Base-by-base conservation (phyloP, 2,797 vertebrate species). In the Fistularia tabacaria region DNA sequence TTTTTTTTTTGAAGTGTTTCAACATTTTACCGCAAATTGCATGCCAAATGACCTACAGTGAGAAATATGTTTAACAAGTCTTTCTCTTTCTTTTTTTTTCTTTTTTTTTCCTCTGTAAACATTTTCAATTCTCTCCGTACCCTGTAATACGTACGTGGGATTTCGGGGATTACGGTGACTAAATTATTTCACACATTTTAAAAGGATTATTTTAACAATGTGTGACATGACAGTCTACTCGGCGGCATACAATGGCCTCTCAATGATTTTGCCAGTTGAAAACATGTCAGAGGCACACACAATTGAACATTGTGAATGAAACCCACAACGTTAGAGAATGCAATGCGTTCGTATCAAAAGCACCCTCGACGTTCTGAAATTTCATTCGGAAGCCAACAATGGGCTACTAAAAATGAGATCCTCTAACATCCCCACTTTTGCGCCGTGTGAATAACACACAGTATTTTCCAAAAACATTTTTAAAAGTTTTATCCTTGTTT, bases 171-270 rank as follows among this genome's bases (percentile, higher is more conserved):
- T 85, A 87, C 77, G 69, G 57, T 42, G 74, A 69, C 69, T 66
- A 83, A 79, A 87, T 85, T 82, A 81, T 88, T 88, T 86, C 77
- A 78, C 81, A 82, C 80, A 79, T 83, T 88, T 83, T 87, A 84
- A 87, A 83, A 69, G 82, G 85, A 85, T 86, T 85, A 88, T 89
- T 84, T 77, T 45, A 80, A 88, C 81, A 84, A 78, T 84, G 76
- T 66, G 64, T 66, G 71, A 82, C 64, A 57, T 72, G 79, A 73
- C 64, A 69, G 52, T 76, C 73, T 73, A 52, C 51, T 59, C 51
- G 0, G 36, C 49, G 0, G 64, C 52, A 13, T 49, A 83, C 81
- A 83, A 82, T 70, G 60, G 81, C 66, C 72, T 77, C 56, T 51
- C 13, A 72, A 50, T 76, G 72, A 82, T 76, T 80, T 77, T 52